Evolutionary conservation across 2,113 vertebrate genomes (phyloP), one percentile per base, ranked within the genome.

Genomic region (Acanthisitta chloris): DNA sequence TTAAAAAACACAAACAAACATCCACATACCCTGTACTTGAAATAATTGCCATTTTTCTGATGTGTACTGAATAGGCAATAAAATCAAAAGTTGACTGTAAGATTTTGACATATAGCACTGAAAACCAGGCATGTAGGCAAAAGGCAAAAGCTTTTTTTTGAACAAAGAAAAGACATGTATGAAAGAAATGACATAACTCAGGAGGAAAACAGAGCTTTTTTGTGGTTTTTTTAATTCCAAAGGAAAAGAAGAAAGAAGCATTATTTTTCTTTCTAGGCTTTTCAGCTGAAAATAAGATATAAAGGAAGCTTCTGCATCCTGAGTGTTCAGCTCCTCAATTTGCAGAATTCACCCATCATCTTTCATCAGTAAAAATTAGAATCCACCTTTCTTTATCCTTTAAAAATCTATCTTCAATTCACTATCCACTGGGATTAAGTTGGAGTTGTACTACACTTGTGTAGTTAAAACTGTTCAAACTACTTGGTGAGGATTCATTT

Each of bases 81-180:
- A 86, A 94, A 96, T 84, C 67, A 86, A 94, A 96, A 91, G 70
- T 57, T 69, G 72, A 69, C 64, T 88, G 20, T 38, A 93, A 81
- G 83, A 78, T 61, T 90, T 90, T 93, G 86, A 88, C 55, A 86
- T 55, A 80, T 74, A 76, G 67, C 46, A 74, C 64, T 84, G 73
- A 81, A 95, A 94, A 78, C 38, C 31, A 81, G 15, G 73, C 48
- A 83, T 14, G n/a, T 62, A 84, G 9, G 73, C 36, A 87, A 95
- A 67, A 91, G 55, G 81, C 46, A 94, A 62, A 86, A 43, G 34
- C 5, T 7, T 87, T 62, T 73, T 73, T 91, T 64, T 73, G 17
- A 86, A 65, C 48, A 76, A 90, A 83, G 46, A 42, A 85, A 79
- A 93, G 43, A 40, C 34, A 55, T 5, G 2, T 86, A 57, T 74